Evolutionary conservation across 2,113 vertebrate genomes (phyloP).

Genomic region (Paramormyrops kingsleyae): DNA sequence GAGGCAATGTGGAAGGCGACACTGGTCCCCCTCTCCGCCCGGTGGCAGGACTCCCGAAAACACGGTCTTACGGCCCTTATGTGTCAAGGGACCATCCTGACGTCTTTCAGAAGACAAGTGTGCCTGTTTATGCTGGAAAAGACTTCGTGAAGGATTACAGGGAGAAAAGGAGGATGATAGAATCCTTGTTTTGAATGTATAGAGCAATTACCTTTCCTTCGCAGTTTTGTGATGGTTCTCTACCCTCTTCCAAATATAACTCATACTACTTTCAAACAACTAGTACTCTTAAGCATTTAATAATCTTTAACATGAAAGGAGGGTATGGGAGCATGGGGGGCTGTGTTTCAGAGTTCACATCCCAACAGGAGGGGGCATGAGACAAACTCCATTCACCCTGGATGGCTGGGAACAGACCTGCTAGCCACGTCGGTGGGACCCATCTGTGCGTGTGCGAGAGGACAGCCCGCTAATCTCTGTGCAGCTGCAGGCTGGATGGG

Average conservation of each 20-base stretch:
- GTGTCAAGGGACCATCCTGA: neutral
- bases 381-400: constrained; percentile 10
- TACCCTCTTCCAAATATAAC: neutral
- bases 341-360: neutral
- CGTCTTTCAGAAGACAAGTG: neutral
- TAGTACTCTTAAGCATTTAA: neutral
- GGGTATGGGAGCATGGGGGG: neutral
- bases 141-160: neutral
- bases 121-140: neutral
- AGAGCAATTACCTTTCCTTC: neutral
- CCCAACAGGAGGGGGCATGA: neutral
- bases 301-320: constrained; percentile 14
- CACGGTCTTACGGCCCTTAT: neutral
- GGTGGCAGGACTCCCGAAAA: neutral
- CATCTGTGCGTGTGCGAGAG: neutral
- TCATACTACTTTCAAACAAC: neutral
- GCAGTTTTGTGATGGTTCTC: neutral
- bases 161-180: neutral
- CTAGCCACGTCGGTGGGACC: neutral
- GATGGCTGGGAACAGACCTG: neutral
- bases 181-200: neutral
- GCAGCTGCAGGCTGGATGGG: neutral
- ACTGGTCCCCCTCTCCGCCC: neutral
- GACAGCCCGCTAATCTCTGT: neutral
- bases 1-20: neutral